Evolutionary conservation across 2,797 vertebrate species (phyloP), one percentile per base, ranked within the genome.

Genomic region (Chelmon rostratus): DNA sequence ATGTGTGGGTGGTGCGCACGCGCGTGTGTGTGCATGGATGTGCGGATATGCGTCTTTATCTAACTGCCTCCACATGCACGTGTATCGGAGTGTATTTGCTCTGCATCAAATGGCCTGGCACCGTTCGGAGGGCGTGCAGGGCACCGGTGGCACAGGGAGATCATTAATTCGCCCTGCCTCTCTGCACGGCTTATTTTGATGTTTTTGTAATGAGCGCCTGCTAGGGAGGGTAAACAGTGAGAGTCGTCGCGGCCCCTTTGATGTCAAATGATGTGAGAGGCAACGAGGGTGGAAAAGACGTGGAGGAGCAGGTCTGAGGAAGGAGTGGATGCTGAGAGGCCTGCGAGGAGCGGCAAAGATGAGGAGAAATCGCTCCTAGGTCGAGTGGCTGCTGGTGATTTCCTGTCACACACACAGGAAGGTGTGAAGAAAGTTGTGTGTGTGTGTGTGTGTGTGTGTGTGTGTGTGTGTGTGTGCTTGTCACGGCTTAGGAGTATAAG

Each of bases 131-230:
- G 83, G 79, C 57, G 78, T 73, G 71, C 78, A 74, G 88, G 92
- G 84, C 88, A 92, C 88, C 84, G 73, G 79, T 91, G 93, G 93
- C 91, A 90, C 91, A 73, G 92, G 86, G 85, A 92, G 93, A 94
- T 94, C 93, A 94, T 95, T 95, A 93, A 94, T 93, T 92, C 90
- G 78, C 81, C 93, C 90, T 91, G 89, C 92, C 93, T 93, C 90
- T 88, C 87, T 79, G 88, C 87, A 89, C 72, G 83, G 88, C 93
- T 93, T 92, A 94, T 94, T 95, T 94, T 91, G 89, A 95, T 94
- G 94, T 94, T 94, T 95, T 92, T 87, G 89, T 95, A 95, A 96
- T 94, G 94, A 95, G 92, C 86, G 81, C 90, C 92, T 88, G 92
- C 91, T 74, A 93, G 87, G 91, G 91, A 90, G 92, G 91, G 92